phyloP scores from a whole-genome alignment of 2,888 invertebrate species.

The Acrobasis repandana region DNA sequence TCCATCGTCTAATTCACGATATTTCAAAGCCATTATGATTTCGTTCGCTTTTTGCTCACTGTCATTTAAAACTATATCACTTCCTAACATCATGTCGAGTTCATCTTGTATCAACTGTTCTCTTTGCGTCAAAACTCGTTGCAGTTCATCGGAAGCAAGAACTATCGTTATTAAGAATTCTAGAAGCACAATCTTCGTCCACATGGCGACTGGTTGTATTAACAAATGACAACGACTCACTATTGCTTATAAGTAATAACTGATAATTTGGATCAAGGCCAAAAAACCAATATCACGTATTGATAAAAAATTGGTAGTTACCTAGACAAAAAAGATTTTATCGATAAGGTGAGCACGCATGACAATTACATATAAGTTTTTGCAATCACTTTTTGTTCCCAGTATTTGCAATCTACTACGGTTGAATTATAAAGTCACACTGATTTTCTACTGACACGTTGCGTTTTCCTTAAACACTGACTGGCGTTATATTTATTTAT shows the following conservation, averaged over 20 bases:
- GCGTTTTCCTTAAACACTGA: not conserved
- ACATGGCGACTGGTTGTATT: conserved; percentile 41
- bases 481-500: not conserved
- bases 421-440: not conserved
- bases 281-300: conserved; percentile 31
- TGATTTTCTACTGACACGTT: not conserved
- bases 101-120: conserved; percentile 75
- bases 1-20: conserved; percentile 73
- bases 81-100: conserved; percentile 75
- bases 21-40: conserved; percentile 83
- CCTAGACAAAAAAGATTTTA: not conserved
- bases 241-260: conserved; percentile 29
- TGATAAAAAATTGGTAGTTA: not conserved
- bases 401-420: not conserved
- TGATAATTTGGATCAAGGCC: conserved; percentile 38
- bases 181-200: conserved; percentile 36
- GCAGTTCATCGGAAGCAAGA: conserved; percentile 27
- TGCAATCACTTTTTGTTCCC: not conserved
- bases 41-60: conserved; percentile 81
- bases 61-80: conserved; percentile 71
- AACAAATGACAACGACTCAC: conserved; percentile 23
- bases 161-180: conserved; percentile 29
- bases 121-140: conserved; percentile 53
- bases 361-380: not conserved
- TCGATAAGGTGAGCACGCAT: not conserved